phyloP scores from a whole-genome alignment of 2,888 invertebrate species.

The Pheosia tremula region DNA sequence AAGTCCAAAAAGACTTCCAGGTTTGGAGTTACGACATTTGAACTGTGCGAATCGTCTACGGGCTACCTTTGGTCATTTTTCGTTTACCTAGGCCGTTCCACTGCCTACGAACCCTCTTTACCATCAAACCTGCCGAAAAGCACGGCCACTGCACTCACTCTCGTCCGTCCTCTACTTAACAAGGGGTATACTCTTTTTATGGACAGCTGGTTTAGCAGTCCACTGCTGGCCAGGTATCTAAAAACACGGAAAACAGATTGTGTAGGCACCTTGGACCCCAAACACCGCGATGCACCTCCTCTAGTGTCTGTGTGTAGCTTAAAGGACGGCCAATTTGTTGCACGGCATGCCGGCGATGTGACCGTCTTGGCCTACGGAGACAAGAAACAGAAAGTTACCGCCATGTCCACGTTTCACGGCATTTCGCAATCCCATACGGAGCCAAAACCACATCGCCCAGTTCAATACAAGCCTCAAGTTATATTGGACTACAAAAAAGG shows the following conservation, averaged over 20 bases:
- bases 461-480: constrained; percentile 11
- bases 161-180: not conserved
- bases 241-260: not conserved
- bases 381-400: not conserved
- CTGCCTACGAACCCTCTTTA: too few species aligned
- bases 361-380: not conserved
- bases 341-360: not conserved
- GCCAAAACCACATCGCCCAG: not conserved
- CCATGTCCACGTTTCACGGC: not conserved
- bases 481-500: not conserved
- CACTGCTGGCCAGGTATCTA: not conserved
- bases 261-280: not conserved
- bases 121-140: not conserved
- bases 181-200: not conserved
- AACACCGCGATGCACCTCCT: not conserved
- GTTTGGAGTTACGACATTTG: not conserved
- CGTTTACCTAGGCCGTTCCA: not conserved
- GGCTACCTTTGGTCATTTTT: not conserved
- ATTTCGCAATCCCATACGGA: not conserved
- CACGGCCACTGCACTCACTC: not conserved
- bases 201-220: not conserved
- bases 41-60: not conserved
- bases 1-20: not conserved
- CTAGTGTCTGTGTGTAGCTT: not conserved
- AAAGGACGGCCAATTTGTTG: not conserved